phyloP scores from a whole-genome alignment of 2,797 vertebrate genomes.

The Delichon dasypus region DNA sequence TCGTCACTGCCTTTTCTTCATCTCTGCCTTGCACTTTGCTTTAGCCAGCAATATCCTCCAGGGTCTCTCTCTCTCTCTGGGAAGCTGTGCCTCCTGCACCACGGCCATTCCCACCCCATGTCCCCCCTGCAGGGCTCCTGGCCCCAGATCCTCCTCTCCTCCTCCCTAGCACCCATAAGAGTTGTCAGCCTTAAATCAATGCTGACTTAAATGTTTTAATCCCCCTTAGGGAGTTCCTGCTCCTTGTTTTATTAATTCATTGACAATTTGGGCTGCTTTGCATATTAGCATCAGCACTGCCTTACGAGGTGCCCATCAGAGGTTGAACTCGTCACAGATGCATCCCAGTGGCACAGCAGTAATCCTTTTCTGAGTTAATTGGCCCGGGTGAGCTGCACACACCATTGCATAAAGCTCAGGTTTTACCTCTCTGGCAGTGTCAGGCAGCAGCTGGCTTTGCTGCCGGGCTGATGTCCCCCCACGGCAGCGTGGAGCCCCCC shows the following conservation, averaged over 20 bases:
- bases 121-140: neutral
- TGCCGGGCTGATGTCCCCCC: neutral
- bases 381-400: neutral
- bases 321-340: neutral
- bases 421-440: neutral
- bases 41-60: neutral
- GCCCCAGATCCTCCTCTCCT: neutral
- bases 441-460: neutral
- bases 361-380: conserved; percentile 65
- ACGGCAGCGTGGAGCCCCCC: neutral
- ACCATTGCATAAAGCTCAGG: neutral
- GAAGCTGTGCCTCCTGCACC: neutral
- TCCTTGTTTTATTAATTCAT: neutral
- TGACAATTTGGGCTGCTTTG: neutral
- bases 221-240: neutral
- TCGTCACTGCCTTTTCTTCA: neutral
- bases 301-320: neutral
- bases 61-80: neutral
- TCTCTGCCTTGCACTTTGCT: fast-evolving
- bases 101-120: fast-evolving
- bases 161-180: neutral
- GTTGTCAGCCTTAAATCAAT: neutral
- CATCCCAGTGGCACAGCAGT: neutral
- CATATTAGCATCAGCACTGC: neutral
- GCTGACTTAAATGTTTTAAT: neutral